These are phyloP conservation scores for Heliconius hortense DNA, from an alignment of 2,888 invertebrate species.

Conservation along the genomic window DNA sequence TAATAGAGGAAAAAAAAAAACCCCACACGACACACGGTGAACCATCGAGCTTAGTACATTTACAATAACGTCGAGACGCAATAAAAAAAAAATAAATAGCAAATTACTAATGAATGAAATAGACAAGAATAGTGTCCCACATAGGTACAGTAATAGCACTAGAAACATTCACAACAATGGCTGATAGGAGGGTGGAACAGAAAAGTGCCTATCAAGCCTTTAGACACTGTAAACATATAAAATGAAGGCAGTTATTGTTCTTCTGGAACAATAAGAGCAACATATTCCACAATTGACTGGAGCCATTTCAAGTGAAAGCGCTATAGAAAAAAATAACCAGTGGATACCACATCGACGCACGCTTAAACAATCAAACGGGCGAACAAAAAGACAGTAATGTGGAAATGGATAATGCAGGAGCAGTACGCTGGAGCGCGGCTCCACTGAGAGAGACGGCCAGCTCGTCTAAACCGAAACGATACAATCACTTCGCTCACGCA, in stretches of 20 bases:
- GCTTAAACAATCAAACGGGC: conserved; percentile 79
- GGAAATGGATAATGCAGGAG: conserved; percentile 77
- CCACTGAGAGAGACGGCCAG: conserved; percentile 44
- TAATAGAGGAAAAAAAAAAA: too few relatives aligned
- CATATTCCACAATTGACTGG: conserved; percentile 80
- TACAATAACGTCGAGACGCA: conserved; percentile 29
- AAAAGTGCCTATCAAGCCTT: conserved; percentile 74
- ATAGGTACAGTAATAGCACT: conserved; percentile 44
- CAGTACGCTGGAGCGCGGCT: conserved; percentile 49
- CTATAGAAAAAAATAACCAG: conserved; percentile 73
- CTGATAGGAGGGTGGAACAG: conserved; percentile 57
- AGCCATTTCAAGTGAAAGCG: conserved; percentile 77
- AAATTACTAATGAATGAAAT: conserved; percentile 42
- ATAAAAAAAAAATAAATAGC: conserved; percentile 38
- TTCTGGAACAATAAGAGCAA: conserved; percentile 77
- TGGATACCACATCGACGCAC: conserved; percentile 80
- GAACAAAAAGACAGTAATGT: conserved; percentile 81
- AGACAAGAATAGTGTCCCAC: conserved; percentile 42
- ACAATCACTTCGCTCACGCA: conserved; percentile 6
- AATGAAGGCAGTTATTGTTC: conserved; percentile 79
- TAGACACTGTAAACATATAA: conserved; percentile 79
- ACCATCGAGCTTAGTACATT: conserved; percentile 20
- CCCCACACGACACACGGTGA: too few relatives aligned
- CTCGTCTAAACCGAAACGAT: conserved; percentile 18
- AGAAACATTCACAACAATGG: conserved; percentile 45